Percentiles rank a stretch among this genome's conserved stretches.
phyloP scores from a whole-genome alignment of 92 coral and sea anemone genomes.

The Parazoanthus atlanticus region DNA sequence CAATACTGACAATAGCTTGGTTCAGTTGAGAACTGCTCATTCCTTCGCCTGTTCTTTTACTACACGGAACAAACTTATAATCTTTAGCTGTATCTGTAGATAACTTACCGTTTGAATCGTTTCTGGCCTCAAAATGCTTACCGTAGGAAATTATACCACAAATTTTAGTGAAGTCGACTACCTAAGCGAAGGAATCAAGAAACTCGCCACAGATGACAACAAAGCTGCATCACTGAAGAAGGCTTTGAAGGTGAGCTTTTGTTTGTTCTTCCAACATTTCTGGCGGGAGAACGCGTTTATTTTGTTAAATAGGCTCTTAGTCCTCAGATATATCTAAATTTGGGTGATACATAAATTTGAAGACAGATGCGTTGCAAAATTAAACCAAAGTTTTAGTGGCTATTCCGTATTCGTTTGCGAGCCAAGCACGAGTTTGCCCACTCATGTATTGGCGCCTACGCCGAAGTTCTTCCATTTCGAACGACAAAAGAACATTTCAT shows the following conservation, averaged over 20 bases:
- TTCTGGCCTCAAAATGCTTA: constrained; percentile 33
- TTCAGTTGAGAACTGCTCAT: constrained; percentile 55
- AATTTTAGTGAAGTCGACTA: background rate
- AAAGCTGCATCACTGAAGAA: constrained; percentile 1
- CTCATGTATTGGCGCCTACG: background rate
- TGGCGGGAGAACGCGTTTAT: constrained; percentile 1
- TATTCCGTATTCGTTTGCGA: no score
- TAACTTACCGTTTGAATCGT: background rate
- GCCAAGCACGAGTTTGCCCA: no score
- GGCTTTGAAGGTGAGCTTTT: constrained; percentile 16
- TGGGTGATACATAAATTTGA: background rate
- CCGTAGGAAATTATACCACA: constrained; percentile 21
- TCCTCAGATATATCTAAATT: background rate
- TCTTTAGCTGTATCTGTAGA: background rate
- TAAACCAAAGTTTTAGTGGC: background rate
- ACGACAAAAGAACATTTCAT: background rate
- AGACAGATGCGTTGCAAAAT: no score
- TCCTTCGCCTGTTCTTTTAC: constrained; percentile 65
- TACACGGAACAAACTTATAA: background rate
- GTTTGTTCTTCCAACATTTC: constrained; percentile 17
- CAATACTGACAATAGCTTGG: constrained; percentile 60
- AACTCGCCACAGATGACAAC: constrained; percentile 34
- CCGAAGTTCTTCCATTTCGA: background rate
- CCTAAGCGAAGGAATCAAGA: constrained; percentile 39
- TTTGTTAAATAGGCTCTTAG: background rate